These are phyloP conservation scores for Stegana nigrithorax DNA, from an alignment of 2,888 invertebrate species.

Conservation along the genomic window DNA sequence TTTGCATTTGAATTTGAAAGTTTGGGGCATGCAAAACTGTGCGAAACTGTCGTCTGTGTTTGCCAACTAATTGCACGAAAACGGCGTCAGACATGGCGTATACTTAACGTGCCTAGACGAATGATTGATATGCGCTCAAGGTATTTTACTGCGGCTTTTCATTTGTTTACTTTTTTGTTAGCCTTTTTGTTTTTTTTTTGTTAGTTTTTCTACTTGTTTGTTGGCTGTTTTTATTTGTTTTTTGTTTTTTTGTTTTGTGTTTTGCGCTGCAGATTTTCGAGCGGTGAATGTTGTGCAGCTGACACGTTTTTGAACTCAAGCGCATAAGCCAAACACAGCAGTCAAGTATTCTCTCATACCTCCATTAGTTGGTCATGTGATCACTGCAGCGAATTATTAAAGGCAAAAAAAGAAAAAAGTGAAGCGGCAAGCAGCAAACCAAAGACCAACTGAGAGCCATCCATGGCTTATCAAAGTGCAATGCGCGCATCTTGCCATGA, in stretches of 20 bases:
- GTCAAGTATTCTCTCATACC: neutral
- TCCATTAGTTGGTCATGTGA: neutral
- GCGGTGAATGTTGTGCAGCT: neutral
- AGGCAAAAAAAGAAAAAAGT: no score
- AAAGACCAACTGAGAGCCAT: neutral
- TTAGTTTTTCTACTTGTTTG: no score
- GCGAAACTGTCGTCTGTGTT: neutral
- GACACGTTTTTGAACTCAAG: neutral
- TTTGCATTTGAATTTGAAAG: conserved; percentile 12
- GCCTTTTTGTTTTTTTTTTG: no score
- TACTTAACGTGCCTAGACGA: neutral
- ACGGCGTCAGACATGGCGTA: neutral
- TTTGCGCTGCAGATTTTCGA: no score
- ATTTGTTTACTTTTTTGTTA: no score
- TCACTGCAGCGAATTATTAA: no score
- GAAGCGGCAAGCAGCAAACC: neutral
- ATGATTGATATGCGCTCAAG: conserved; percentile 3
- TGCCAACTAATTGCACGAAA: neutral
- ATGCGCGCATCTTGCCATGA: neutral
- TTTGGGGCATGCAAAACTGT: neutral
- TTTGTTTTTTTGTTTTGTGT: no score
- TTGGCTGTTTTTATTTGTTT: no score
- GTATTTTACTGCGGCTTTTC: no score
- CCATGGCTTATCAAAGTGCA: neutral
- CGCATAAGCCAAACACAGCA: neutral